Base-by-base conservation (phyloP, 2,797 vertebrate genomes). In the Pristis pectinata region DNA sequence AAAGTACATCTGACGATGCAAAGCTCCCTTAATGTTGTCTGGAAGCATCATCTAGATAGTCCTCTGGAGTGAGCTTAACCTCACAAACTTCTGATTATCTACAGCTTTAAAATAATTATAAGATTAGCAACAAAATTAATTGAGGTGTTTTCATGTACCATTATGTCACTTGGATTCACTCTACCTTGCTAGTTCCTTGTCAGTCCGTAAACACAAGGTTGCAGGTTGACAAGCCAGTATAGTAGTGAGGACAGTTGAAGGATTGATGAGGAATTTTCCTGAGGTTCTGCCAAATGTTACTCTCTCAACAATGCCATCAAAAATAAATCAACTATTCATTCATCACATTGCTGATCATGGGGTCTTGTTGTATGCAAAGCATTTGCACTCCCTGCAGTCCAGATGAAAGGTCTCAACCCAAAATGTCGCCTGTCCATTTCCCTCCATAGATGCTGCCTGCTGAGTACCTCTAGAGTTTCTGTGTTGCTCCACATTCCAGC, bases 81-180 rank as follows among this genome's bases (percentile, higher is more conserved):
- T 27, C 44, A 83, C 49, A 15, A 49, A 2, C 49, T 53, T 49
- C 22, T 83, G 22, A 83, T 49, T 59, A 34, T 0, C 56, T 56
- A 49, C 1, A 61, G 34, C 30, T 89, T 89, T 89, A n/a, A 89
- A 89, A 61, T 89, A 89, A 61, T 89, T 89, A 30, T 34, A 89
- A 64, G 6, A 64, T 22, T 61, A 64, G 15, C 37, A 89, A 37
- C 34, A 64, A 15, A n/a, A 89, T 64, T 89, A 37, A 22, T 59
- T 89, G 49, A 34, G 22, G 53, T 85, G 3, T 11, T 56, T 56
- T 56, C 13, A 13, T 64, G 17, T 37, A 72, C 41, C 24, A 93
- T 27, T 44, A 37, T 11, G 4, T 4, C 5, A 30, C 0, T 41
- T 61, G 91, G 37, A 37, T 70, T 92, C n/a, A 70, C 22, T 70